These are phyloP conservation scores for Drosophila stalkeri DNA, from an alignment of 2,888 invertebrate species.

Conservation along the genomic window DNA sequence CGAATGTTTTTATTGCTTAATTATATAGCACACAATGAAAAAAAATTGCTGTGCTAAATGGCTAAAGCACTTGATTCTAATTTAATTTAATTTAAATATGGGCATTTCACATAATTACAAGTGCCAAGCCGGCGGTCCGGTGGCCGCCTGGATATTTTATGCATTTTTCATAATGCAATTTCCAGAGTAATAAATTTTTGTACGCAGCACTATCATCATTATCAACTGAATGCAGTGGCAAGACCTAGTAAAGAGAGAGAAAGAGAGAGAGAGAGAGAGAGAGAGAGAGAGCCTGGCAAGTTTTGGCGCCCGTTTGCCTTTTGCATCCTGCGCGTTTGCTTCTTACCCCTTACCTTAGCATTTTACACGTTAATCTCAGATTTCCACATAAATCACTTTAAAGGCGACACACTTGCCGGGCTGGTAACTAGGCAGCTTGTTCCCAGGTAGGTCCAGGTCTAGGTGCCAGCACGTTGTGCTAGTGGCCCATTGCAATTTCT, in stretches of 20 bases:
- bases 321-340: slow-evolving; percentile 54
- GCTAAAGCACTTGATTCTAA: slow-evolving; percentile 38
- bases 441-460: not conserved
- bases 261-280: too few relatives aligned
- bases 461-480: slow-evolving; percentile 15
- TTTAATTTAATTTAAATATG: slow-evolving; percentile 51
- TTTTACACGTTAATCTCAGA: slow-evolving; percentile 77
- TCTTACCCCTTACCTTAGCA: not conserved
- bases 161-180: slow-evolving; percentile 81
- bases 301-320: slow-evolving; percentile 48
- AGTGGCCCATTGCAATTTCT: slow-evolving; percentile 68
- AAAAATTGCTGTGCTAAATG: slow-evolving; percentile 2
- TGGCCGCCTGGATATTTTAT: slow-evolving; percentile 48
- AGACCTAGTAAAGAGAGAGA: slow-evolving; percentile 9
- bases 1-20: slow-evolving; percentile 10
- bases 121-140: slow-evolving; percentile 1
- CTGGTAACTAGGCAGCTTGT: slow-evolving; percentile 16
- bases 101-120: slow-evolving; percentile 41
- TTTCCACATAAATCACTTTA: slow-evolving; percentile 79
- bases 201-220: slow-evolving; percentile 70
- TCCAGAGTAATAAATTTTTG: slow-evolving; percentile 72
- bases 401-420: slow-evolving; percentile 69
- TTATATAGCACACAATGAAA: slow-evolving; percentile 8
- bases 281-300: too few relatives aligned
- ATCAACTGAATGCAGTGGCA: slow-evolving; percentile 58